A percentile compares a stretch with the other conserved stretches of the same genome.
These are phyloP conservation scores for Lagorchestes hirsutus DNA, from an alignment of 2,797 vertebrate genomes.

Conservation along the genomic window DNA sequence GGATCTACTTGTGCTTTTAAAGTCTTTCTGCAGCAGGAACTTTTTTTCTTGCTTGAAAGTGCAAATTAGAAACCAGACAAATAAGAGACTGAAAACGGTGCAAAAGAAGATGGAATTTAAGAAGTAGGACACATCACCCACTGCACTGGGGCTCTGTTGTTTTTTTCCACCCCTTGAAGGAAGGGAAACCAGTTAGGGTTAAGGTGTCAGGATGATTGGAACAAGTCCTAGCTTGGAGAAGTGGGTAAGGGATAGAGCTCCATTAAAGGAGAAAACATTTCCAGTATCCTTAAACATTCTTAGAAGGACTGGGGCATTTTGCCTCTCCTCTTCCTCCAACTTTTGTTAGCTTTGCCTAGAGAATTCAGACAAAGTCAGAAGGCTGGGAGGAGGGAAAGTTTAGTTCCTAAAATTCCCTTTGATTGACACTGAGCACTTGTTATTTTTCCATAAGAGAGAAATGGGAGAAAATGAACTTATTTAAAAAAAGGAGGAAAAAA, in stretches of 20 bases:
- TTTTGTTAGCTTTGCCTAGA: conserved; percentile 49
- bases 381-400: neutral
- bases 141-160: neutral
- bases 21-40: neutral
- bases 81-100: neutral
- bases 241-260: neutral
- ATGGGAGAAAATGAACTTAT: neutral
- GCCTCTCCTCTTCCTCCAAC: conserved; percentile 24
- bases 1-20: neutral
- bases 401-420: neutral
- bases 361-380: conserved; percentile 40
- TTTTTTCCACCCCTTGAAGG: neutral
- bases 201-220: neutral
- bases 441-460: neutral
- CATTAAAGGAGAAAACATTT: conserved; percentile 41
- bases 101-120: conserved; percentile 4
- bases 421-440: neutral
- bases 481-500: neutral
- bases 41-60: neutral
- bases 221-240: conserved; percentile 17
- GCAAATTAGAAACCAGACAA: neutral
- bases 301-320: conserved; percentile 42
- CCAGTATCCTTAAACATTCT: neutral
- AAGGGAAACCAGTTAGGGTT: neutral
- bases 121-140: neutral